These are phyloP conservation scores for Melanerpes formicivorus DNA, from an alignment of 2,113 vertebrate species.

Conservation along the genomic window DNA sequence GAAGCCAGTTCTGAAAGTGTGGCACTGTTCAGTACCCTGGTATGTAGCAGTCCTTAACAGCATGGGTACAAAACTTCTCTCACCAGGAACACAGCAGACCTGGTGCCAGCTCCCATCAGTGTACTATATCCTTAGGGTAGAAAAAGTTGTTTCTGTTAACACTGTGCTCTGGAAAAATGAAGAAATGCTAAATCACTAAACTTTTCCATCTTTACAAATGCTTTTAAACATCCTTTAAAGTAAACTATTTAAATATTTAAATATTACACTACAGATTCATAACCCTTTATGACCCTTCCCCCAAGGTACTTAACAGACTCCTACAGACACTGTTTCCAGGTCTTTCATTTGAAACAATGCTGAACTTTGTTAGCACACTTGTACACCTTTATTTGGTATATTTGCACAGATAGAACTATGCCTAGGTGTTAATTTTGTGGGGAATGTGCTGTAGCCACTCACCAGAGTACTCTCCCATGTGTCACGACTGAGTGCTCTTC, in stretches of 20 bases:
- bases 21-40: neutral
- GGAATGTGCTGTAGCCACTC: neutral
- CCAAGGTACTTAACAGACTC: neutral
- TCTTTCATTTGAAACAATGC: neutral
- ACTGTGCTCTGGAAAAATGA: neutral
- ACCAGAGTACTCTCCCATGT: fast-evolving
- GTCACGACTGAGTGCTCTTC: neutral
- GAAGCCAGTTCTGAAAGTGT: neutral
- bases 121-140: neutral
- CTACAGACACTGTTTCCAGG: neutral
- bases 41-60: neutral
- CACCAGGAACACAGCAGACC: neutral
- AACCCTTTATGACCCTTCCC: neutral
- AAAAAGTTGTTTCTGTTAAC: neutral
- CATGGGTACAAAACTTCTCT: neutral
- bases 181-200: neutral
- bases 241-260: neutral
- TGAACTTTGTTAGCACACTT: neutral
- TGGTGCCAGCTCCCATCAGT: neutral
- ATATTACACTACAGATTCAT: neutral
- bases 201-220: neutral
- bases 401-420: neutral
- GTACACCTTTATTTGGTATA: neutral
- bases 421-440: neutral
- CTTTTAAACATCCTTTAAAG: neutral